Evolutionary conservation across 2,888 invertebrate genomes (phyloP), one percentile per base, ranked within the genome.

Genomic region (Eupithecia subfuscata): DNA sequence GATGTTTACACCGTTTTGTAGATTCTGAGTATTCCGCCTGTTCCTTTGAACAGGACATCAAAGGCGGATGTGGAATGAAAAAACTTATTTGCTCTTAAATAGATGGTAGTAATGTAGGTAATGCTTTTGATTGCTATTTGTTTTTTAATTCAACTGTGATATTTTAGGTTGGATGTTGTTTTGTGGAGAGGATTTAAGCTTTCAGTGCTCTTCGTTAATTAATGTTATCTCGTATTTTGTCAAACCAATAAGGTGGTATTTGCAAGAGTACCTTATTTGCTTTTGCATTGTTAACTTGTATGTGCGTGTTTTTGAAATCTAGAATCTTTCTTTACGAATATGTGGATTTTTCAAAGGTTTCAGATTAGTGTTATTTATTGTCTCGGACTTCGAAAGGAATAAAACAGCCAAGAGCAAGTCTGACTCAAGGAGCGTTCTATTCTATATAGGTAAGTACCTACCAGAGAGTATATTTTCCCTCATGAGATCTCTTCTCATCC

Each of bases 31-130:
- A 75, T 75, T 70, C 45, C 12, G 63, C 40, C 84, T 85, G 85
- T 86, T 87, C 86, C 87, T 90, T 89, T 90, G 87, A 88, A 81
- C 84, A 79, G 78, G 79, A 87, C 84, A 89, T 91, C 87, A 90
- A 89, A 89, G 87, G 85, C 80, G 52, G n/a, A 72, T 69, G 71
- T 73, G 48, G 56, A 74, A 74, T 71, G 18, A 65, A 71, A 48
- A 69, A 63, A 64, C 52, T 60, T 43, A 68, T 64, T 60, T 74
- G n/a, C 37, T 73, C 70, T 63, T 70, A 67, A 48, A 40, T 40
- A 63, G 67, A 64, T 71, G 64, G 63, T 63, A 25, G 45, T 45
- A 43, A 25, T 6, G 65, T 65, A n/a, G n/a, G n/a, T n/a, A 65
- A 65, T 71, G 22, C 45, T 68, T 37, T 60, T 65, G 37, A 63